Conservation (phyloP, 1,140 invertebrate genomes). For the Meloidogyne exigua region DNA sequence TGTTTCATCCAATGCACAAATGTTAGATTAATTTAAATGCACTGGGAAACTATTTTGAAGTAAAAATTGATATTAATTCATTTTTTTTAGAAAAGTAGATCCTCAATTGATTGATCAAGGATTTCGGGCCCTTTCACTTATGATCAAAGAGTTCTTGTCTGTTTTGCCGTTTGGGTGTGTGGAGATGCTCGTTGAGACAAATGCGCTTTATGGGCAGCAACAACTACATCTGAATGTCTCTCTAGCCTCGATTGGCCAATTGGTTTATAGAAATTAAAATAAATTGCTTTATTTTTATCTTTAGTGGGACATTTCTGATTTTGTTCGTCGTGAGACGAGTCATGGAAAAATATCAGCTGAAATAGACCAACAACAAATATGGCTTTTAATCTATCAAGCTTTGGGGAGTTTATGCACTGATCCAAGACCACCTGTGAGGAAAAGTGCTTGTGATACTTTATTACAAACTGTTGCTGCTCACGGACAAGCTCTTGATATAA, state of each 20-base stretch:
- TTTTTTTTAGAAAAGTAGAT: constrained; percentile 34
- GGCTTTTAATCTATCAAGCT: constrained; percentile 62
- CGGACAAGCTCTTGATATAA: constrained; percentile 68
- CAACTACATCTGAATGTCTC: constrained; percentile 96
- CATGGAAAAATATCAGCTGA: constrained; percentile 16
- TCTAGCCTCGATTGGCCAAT: constrained; percentile 89
- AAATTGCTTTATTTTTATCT: constrained; percentile 16
- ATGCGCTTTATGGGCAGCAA: constrained; percentile 91
- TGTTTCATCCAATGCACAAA: constrained; percentile 66
- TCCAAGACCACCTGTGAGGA: constrained; percentile 85
- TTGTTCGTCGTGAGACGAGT: constrained; percentile 42
- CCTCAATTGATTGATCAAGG: constrained; percentile 47
- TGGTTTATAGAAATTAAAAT: constrained; percentile 70
- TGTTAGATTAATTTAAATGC: background rate
- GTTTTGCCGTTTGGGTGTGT: constrained; percentile 71
- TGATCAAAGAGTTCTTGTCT: constrained; percentile 84
- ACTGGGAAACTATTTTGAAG: too few relatives aligned
- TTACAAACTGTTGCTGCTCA: constrained; percentile 96
- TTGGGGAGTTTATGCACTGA: constrained; percentile 87
- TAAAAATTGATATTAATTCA: too few relatives aligned
- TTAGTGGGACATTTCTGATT: constrained; percentile 64
- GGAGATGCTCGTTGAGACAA: constrained; percentile 85
- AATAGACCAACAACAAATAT: constrained; percentile 49
- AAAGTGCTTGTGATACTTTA: constrained; percentile 77
- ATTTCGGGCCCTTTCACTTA: constrained; percentile 62